phyloP scores from a whole-genome alignment of 2,888 invertebrate genomes.

The Ormyrus nitidulus region DNA sequence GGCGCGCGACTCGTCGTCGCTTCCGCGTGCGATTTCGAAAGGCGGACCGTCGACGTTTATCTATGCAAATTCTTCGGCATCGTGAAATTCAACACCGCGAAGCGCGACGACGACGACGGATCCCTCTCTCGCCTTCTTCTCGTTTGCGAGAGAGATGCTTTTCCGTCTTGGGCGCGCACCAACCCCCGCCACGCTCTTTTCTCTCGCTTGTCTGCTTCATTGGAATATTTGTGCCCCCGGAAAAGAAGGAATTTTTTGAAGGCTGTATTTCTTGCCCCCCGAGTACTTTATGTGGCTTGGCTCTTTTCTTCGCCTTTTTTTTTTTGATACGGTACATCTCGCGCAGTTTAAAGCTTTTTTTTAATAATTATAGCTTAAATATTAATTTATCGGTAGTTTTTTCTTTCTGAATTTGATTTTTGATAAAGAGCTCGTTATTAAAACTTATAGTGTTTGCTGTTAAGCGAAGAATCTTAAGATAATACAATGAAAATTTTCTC shows the following conservation, averaged over 20 bases:
- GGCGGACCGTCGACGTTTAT: constrained; percentile 63
- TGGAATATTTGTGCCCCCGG: constrained; percentile 23
- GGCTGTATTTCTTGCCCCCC: no score
- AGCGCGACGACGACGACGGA: no score
- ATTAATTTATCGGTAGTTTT: no score
- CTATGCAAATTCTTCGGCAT: constrained; percentile 63
- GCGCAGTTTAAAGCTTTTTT: no score
- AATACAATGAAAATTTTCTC: no score
- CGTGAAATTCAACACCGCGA: constrained; percentile 21
- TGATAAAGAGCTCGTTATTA: no score
- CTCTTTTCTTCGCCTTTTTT: not conserved
- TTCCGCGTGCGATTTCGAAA: constrained; percentile 9
- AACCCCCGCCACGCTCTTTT: not conserved
- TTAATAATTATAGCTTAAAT: no score
- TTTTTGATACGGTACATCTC: not conserved
- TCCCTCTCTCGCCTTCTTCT: constrained; percentile 28
- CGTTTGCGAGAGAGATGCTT: constrained; percentile 4
- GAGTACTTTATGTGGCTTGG: not conserved
- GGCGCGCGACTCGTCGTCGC: not conserved
- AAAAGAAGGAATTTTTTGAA: no score
- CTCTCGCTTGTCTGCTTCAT: constrained; percentile 25
- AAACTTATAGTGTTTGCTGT: no score
- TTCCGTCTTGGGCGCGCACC: not conserved
- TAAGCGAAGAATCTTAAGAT: no score
- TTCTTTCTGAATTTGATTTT: no score